phyloP scores from a whole-genome alignment of 2,888 invertebrate species.

The Eilema caniola region DNA sequence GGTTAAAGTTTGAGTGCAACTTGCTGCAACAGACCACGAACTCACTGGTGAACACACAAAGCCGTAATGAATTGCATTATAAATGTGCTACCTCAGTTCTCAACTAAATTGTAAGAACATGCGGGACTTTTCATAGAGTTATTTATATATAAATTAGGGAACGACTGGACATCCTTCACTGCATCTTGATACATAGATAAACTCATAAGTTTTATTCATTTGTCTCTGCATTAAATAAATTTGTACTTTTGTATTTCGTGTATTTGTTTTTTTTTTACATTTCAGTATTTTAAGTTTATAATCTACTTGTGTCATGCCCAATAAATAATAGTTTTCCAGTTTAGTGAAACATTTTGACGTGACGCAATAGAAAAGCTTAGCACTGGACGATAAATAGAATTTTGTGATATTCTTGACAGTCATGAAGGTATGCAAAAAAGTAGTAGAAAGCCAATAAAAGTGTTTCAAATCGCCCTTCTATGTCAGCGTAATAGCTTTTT shows the following conservation, averaged over 20 bases:
- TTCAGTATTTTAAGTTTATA: background rate
- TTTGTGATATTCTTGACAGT: background rate
- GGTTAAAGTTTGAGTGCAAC: conserved; percentile 68
- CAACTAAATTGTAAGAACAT: conserved; percentile 37
- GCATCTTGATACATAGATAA: conserved; percentile 26
- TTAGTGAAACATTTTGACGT: background rate
- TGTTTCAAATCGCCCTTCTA: conserved; percentile 59
- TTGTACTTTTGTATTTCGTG: background rate
- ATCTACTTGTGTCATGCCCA: too few species aligned
- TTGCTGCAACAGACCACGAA: conserved; percentile 64
- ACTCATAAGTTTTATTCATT: background rate
- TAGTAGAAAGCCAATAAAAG: conserved; percentile 57
- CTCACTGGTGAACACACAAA: conserved; percentile 59
- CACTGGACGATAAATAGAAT: background rate
- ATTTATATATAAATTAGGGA: conserved; percentile 41
- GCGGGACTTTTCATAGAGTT: conserved; percentile 34
- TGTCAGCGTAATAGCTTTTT: conserved; percentile 66
- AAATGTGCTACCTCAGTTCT: conserved; percentile 38
- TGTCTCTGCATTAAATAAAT: background rate
- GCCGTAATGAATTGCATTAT: conserved; percentile 63
- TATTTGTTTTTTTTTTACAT: background rate
- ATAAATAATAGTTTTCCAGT: background rate
- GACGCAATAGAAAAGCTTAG: background rate
- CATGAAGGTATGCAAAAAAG: background rate
- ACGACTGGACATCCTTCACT: conserved; percentile 31